These are phyloP conservation scores for Tinamus major DNA, from an alignment of 2,797 vertebrate species.

Conservation along the genomic window DNA sequence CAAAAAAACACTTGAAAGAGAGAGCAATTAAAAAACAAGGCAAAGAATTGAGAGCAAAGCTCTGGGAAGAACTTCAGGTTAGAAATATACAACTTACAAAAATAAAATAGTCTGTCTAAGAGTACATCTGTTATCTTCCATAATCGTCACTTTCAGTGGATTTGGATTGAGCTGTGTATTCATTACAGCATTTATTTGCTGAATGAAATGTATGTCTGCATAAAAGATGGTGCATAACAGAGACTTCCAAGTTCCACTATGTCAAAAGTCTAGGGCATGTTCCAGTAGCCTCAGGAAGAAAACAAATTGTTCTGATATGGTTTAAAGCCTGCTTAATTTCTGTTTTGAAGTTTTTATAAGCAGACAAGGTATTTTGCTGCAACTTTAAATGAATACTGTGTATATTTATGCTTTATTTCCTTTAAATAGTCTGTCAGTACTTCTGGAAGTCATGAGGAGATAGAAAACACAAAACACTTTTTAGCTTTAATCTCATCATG, in stretches of 20 bases:
- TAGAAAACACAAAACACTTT: constrained; percentile 87
- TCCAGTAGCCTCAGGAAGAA: not conserved
- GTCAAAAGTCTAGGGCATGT: not conserved
- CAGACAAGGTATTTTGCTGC: not conserved
- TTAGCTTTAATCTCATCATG: constrained; percentile 78
- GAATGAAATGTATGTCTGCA: not conserved
- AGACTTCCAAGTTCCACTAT: not conserved
- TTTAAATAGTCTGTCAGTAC: constrained; percentile 69
- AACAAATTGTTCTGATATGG: not conserved
- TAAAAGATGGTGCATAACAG: not conserved
- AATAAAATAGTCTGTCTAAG: not conserved
- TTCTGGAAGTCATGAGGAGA: constrained; percentile 81
- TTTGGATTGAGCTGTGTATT: not conserved
- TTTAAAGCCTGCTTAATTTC: not conserved
- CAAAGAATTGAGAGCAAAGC: constrained; percentile 82
- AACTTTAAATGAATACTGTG: not conserved
- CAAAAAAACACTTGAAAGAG: constrained; percentile 78
- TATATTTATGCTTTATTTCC: constrained; percentile 39
- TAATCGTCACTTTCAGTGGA: not conserved
- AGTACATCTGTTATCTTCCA: not conserved
- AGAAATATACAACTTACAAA: not conserved
- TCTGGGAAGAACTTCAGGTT: constrained; percentile 90
- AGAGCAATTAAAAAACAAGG: constrained; percentile 84
- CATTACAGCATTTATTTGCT: not conserved
- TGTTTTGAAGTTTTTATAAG: not conserved